Base-by-base conservation (phyloP, 2,113 vertebrate genomes). In the Meriones unguiculatus region DNA sequence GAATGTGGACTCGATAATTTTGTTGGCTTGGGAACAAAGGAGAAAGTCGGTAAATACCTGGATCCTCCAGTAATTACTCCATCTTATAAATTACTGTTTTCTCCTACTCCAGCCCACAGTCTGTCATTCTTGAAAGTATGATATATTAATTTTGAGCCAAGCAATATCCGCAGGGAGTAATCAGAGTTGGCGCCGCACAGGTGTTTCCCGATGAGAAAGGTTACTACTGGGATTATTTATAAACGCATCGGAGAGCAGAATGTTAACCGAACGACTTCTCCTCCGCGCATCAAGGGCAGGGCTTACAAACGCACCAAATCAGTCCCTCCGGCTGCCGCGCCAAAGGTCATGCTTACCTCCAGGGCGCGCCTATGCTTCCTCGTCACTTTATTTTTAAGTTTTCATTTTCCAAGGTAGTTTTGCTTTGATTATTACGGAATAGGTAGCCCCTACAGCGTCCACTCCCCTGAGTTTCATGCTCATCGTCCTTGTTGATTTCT, bases 81-180 rank as follows among this genome's bases (percentile, higher is more conserved):
- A 92, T 97, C 96, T 97, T 97, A 94, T 76, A 97, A 98, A 98
- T 97, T 97, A 97, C 96, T 98, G 87, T 97, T 98, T 98, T 98
- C 93, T 97, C 96, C 89, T 93, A 93, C 93, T 97, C 89, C 80
- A 85, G 80, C 65, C 95, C 96, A 87, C 89, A 93, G 87, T 93
- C 96, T 98, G 97, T 97, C 97, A 97, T 91, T 97, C 97, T 88
- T 59, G 87, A 82, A 97, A 96, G 96, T 96, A 90, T 96, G 96
- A 95, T 97, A 96, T 94, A 97, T 97, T 97, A 97, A 96, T 97
- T 97, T 97, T 97, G 94, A 97, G 96, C 96, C 91, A 96, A 97
- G 97, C 93, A 95, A 41, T 92, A 96, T 80, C 96, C 96, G 86
- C 89, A 92, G 96, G 96, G 97, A 98, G 87, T 97, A 96, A 97